These are phyloP conservation scores for Erebia epiphron DNA, from an alignment of 2,888 invertebrate species.

Conservation along the genomic window DNA sequence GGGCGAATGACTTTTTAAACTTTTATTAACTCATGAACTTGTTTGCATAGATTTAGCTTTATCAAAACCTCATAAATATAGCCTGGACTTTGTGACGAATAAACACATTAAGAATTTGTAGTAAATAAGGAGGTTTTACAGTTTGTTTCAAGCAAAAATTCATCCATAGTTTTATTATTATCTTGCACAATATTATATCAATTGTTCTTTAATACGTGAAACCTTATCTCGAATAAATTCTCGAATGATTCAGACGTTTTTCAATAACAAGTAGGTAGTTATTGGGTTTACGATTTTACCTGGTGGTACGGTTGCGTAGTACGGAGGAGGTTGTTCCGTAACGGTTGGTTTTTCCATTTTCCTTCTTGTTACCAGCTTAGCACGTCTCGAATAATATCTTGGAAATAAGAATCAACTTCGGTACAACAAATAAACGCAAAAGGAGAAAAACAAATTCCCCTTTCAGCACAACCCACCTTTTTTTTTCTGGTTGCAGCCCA, in stretches of 20 bases:
- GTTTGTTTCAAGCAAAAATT: not conserved
- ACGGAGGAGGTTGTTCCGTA: slow-evolving; percentile 79
- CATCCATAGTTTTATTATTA: not conserved
- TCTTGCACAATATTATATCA: not conserved
- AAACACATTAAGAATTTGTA: not conserved
- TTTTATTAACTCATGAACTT: no score
- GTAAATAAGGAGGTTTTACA: not conserved
- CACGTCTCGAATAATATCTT: slow-evolving; percentile 6
- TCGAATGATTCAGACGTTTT: slow-evolving; percentile 57
- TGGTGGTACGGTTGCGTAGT: slow-evolving; percentile 69
- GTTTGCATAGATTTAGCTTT: no score
- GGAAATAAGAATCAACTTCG: not conserved
- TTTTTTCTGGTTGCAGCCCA: no score
- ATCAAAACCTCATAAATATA: no score
- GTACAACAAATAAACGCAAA: not conserved
- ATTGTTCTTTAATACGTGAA: not conserved
- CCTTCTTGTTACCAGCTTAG: slow-evolving; percentile 28
- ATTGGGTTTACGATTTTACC: slow-evolving; percentile 49
- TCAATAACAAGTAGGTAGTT: slow-evolving; percentile 39
- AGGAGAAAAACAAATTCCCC: slow-evolving; percentile 1
- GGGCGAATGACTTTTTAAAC: no score
- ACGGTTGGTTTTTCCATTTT: slow-evolving; percentile 71
- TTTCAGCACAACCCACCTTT: no score
- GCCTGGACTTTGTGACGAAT: not conserved
- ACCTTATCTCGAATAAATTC: slow-evolving; percentile 34